Evolutionary conservation across 2,797 vertebrate species (phyloP), one percentile per base, ranked within the genome.

Genomic region (Cryptoblepharus egeriae): DNA sequence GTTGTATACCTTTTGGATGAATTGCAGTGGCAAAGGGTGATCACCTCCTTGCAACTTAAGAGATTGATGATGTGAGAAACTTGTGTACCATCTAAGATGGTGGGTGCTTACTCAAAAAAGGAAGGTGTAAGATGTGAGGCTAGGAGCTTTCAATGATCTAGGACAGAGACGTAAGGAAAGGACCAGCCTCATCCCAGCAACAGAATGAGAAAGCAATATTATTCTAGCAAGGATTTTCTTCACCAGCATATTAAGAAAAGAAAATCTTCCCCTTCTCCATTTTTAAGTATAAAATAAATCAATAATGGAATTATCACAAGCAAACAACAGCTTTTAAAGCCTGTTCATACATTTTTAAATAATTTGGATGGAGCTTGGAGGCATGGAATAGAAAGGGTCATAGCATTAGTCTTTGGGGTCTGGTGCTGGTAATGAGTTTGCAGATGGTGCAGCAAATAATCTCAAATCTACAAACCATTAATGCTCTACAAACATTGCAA

Each of bases 361-460:
- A 37, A 65, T 88, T 28, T 22, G 1, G 39, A 37, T 80, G 77
- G 87, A 88, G 55, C 13, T 84, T 90, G 68, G 11, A 60, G 85
- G 74, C 55, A 60, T 86, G 32, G 45, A 78, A 86, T 73, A 78
- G 32, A 35, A 85, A 91, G 84, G 61, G 74, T 83, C 72, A 84
- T 24, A 1, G 1, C 28, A 85, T 22, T 74, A 76, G 15, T 82
- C n/a, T 73, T 90, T 52, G 79, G 68, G 82, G 61, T 64, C 0
- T 85, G 28, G 49, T 84, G 49, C 35, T 84, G 52, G 7, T 1
- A 63, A 78, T 78, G 83, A 73, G 77, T 85, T 87, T 84, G 32
- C 80, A 79, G 74, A 64, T 75, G 16, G 35, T 64, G 81, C 24
- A 55, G 52, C 83, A 92, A 92, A 89, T 81, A 79, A 90, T 28